Conservation (phyloP, 1,140 invertebrate genomes). For the Phymorhynchus buccinoides region DNA sequence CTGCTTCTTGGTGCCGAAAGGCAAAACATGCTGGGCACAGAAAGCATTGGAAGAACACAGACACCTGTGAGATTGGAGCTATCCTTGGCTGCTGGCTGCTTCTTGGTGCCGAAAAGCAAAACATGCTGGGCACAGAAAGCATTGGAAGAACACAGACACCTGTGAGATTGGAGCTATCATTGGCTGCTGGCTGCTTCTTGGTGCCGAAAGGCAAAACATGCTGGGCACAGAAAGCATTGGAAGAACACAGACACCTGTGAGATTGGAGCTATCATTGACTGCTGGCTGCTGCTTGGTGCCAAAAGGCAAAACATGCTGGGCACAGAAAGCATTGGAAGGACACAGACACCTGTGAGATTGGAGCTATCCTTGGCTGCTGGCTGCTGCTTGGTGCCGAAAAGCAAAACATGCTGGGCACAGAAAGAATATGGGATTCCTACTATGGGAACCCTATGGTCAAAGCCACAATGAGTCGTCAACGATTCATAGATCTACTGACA, state of each 20-base stretch:
- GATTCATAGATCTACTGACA: conserved; percentile 42
- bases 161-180: conserved; percentile 44
- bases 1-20: conserved; percentile 25
- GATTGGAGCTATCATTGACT: conserved; percentile 41
- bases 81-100: conserved; percentile 39
- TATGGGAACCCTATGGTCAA: conserved; percentile 38
- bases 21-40: background rate
- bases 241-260: conserved; percentile 36
- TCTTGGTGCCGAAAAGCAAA: conserved; percentile 21
- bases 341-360: conserved; percentile 36
- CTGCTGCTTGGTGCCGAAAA: conserved; percentile 27
- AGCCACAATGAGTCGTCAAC: conserved; percentile 42
- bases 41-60: conserved; percentile 24
- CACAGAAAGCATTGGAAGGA: conserved; percentile 21
- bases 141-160: conserved; percentile 28
- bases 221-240: conserved; percentile 15
- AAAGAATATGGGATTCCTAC: conserved; percentile 26
- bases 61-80: conserved; percentile 40
- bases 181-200: conserved; percentile 36
- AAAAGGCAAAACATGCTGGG: background rate
- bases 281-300: conserved; percentile 30
- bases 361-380: conserved; percentile 42
- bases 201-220: background rate
- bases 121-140: background rate
- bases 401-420: background rate